A percentile compares a stretch with the other conserved stretches of the same genome.
Evolutionary conservation across 2,113 vertebrate species (phyloP).

Genomic region (Neolamprologus brichardi): DNA sequence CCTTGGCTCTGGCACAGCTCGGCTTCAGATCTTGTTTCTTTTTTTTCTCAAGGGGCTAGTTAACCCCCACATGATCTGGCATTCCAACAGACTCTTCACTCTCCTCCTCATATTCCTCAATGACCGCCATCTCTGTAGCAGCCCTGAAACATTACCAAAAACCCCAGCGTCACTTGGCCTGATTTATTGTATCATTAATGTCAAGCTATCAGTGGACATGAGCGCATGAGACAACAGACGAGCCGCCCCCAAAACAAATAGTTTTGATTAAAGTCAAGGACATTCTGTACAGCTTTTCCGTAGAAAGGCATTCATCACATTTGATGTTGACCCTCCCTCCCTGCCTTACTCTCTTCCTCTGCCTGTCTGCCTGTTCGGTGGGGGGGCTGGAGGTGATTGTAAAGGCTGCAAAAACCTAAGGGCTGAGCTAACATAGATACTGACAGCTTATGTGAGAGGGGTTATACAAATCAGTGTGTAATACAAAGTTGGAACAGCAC

Average conservation of each 20-base stretch:
- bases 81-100: constrained; percentile 64
- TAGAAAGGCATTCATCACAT: constrained; percentile 98
- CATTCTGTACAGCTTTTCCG: constrained; percentile 91
- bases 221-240: constrained; percentile 93
- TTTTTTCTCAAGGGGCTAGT: constrained; percentile 43
- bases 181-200: constrained; percentile 99
- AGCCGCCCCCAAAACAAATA: constrained; percentile 90
- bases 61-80: constrained; percentile 69
- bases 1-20: constrained; percentile 20
- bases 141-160: constrained; percentile 88
- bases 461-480: constrained; percentile 57
- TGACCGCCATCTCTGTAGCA: constrained; percentile 47
- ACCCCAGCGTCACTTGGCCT: constrained; percentile 85
- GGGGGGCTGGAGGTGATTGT: constrained; percentile 36
- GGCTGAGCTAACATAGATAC: constrained; percentile 74
- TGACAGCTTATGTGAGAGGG: constrained; percentile 59
- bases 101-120: constrained; percentile 56
- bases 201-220: constrained; percentile 99
- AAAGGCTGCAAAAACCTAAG: constrained; percentile 68
- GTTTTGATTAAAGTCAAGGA: constrained; percentile 99
- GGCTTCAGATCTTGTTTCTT: constrained; percentile 2
- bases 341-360: constrained; percentile 19
- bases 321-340: constrained; percentile 85
- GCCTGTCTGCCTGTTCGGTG: constrained; percentile 19
- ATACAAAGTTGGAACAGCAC: constrained; percentile 59